Base-by-base conservation (phyloP, 2,888 invertebrate genomes). In the Catocala sponsa region DNA sequence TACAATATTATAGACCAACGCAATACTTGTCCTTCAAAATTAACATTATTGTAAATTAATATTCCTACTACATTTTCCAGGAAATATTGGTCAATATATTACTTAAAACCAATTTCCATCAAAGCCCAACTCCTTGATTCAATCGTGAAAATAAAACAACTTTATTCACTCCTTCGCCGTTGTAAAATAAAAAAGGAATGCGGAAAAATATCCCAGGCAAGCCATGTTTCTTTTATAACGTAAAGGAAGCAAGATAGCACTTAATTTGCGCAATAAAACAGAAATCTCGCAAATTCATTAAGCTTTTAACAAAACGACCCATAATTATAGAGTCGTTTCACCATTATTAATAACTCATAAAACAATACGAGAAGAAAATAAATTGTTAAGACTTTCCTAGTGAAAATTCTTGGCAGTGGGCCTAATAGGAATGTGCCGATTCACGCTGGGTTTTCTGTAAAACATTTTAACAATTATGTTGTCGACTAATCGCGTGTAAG, bases 221-320 rank as follows among this genome's bases (percentile, higher is more conserved):
- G 63, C 67, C 65, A 65, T 57, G 65, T 74, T 74, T 76, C 76
- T 68, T 74, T 76, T 73, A 76, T 62, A 67, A 59, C 65, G 61
- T 52, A 62, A 54, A 57, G 64, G 70, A 75, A 76, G 65, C 68
- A 67, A 70, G 70, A 75, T 73, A 73, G 70, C 75, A 73, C 70
- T 75, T 71, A 76, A 76, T 74, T 76, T 71, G 63, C 63, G 75
- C 70, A 67, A 78, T 77, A 78, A 78, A 76, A 76, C 68, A 74
- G 77, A 76, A 76, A 76, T 76, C 75, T 76, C 68, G 76, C 74
- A 76, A 76, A 76, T 76, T 76, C 77, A 76, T 76, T 76, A 74
- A 76, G 74, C 77, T 76, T 76, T 76, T 76, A 76, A 76, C 75
- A 65, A 59, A 76, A 76, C 74, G 66, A 71, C 74, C 77, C 68